These are phyloP conservation scores for Pangasius krempfi DNA, from an alignment of 2,797 vertebrate species.

Conservation along the genomic window DNA sequence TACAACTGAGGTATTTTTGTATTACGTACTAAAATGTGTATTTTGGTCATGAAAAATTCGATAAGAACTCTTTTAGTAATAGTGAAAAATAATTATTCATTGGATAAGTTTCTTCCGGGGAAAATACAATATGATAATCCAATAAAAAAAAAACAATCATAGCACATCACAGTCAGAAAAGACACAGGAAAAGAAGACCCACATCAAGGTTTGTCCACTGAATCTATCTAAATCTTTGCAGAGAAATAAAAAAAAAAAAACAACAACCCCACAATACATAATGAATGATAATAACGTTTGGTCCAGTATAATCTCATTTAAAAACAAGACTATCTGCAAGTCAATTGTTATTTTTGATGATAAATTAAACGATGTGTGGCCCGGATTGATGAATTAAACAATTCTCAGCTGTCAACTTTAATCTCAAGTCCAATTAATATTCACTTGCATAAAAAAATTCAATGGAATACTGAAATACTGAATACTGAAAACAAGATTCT, in stretches of 20 bases:
- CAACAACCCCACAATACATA: background rate
- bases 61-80: background rate
- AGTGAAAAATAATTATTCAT: too few relatives aligned
- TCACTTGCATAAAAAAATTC: background rate
- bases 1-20: background rate
- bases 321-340: background rate
- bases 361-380: background rate
- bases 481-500: background rate
- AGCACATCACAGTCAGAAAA: background rate
- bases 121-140: background rate
- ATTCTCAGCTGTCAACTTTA: slow-evolving; percentile 30
- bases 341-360: background rate
- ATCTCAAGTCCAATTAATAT: background rate
- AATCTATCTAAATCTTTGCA: background rate
- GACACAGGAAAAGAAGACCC: background rate
- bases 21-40: background rate
- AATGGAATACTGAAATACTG: background rate
- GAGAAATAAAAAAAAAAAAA: background rate
- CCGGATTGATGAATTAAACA: slow-evolving; percentile 41
- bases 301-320: background rate
- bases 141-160: background rate
- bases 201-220: background rate
- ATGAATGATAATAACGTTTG: background rate
- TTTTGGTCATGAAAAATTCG: background rate
- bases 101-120: background rate